Conservation (phyloP, 2,113 vertebrate genomes). For the Gracilinanus agilis region DNA sequence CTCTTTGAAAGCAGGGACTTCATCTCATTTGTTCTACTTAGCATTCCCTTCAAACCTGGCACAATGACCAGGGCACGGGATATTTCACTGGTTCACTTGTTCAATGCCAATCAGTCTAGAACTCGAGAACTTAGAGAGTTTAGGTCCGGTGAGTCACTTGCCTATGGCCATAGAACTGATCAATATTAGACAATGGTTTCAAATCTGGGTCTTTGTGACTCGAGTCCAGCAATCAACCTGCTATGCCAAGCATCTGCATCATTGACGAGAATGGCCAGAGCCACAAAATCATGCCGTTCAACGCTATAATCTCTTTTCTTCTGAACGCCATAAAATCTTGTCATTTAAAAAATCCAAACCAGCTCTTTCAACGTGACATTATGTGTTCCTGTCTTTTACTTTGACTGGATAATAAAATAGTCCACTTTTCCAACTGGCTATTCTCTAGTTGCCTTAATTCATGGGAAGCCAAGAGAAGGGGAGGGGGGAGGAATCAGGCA, state of each 20-base stretch:
- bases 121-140: not conserved
- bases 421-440: conserved; percentile 63
- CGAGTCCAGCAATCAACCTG: not conserved
- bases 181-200: not conserved
- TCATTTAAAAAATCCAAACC: conserved; percentile 59
- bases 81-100: too few relatives aligned
- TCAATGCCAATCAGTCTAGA: too few relatives aligned
- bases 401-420: conserved; percentile 62
- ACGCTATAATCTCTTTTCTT: conserved; percentile 63
- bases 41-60: not conserved
- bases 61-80: not conserved
- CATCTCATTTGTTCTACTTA: not conserved
- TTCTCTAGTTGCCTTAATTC: conserved; percentile 76
- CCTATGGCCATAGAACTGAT: not conserved
- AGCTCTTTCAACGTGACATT: conserved; percentile 67
- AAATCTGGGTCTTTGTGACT: not conserved
- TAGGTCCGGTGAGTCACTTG: not conserved
- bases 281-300: conserved; percentile 33
- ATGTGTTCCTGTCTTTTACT: conserved; percentile 60
- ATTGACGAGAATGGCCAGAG: not conserved
- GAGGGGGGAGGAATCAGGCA: conserved; percentile 40
- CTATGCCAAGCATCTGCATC: not conserved
- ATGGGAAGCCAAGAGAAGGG: conserved; percentile 67
- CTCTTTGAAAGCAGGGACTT: not conserved
- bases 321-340: conserved; percentile 45